Evolutionary conservation across 2,797 vertebrate species (phyloP).

Genomic region (Sebastes kiyomatsui): DNA sequence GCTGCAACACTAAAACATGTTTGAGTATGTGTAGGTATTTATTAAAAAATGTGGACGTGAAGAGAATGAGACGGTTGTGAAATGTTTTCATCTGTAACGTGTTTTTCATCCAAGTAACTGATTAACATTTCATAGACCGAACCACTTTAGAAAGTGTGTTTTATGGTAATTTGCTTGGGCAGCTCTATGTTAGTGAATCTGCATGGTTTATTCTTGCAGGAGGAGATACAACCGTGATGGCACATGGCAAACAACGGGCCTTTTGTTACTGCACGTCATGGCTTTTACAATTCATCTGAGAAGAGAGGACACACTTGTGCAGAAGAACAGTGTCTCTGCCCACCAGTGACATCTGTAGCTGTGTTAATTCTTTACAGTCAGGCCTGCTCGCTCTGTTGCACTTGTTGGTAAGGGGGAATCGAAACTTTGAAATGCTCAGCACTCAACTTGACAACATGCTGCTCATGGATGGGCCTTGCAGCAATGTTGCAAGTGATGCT

Average conservation of each 20-base stretch:
- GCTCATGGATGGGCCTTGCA: not conserved
- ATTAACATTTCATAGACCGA: slow-evolving; percentile 7
- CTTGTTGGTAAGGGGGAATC: slow-evolving; percentile 11
- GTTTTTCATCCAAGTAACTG: not conserved
- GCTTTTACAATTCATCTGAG: not conserved
- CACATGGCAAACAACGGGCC: not conserved
- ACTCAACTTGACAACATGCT: not conserved
- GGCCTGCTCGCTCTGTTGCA: not conserved
- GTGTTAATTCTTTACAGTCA: not conserved
- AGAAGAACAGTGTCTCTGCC: not conserved
- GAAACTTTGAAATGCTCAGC: slow-evolving; percentile 35
- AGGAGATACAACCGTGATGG: not conserved
- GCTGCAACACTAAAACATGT: slow-evolving; percentile 26
- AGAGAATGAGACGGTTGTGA: slow-evolving; percentile 24
- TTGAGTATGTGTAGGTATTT: slow-evolving; percentile 29
- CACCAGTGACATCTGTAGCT: not conserved
- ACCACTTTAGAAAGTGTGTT: not conserved
- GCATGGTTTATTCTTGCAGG: not conserved
- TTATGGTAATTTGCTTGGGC: not conserved
- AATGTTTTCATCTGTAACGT: slow-evolving; percentile 28
- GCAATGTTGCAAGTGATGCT: not conserved
- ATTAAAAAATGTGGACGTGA: slow-evolving; percentile 12
- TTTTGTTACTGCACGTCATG: not conserved
- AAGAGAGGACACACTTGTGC: not conserved
- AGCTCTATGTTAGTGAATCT: not conserved